Base-by-base conservation (phyloP, 2,797 vertebrate genomes). In the Australoheros facetus region DNA sequence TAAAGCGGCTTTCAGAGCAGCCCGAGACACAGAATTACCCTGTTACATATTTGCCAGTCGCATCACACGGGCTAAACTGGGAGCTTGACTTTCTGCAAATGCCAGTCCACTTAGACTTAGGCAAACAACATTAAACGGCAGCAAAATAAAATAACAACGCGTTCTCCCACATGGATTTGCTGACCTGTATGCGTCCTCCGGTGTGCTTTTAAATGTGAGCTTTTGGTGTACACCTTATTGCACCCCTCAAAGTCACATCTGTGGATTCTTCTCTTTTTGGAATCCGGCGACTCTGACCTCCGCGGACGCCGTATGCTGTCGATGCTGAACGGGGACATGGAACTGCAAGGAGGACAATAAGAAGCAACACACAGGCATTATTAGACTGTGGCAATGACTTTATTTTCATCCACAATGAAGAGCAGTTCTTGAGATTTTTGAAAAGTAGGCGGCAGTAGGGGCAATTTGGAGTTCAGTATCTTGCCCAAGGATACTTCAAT, bases 181-280 rank as follows among this genome's bases (percentile, higher is more conserved):
- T 90, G 88, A 99, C 98, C 98, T 95, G 98, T 99, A 75, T 99
- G 98, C 21, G 98, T 99, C 93, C 98, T 96, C 91, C 98, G 93
- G 91, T 99, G 98, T 93, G 98, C 98, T 95, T 99, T 99, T 96
- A 99, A 94, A 91, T 99, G 98, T 84, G 98, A 99, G 91, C 98
- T 99, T 95, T 99, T 99, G 79, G 98, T 99, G 93, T 99, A 99
- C 4, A 99, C 98, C 92, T 99, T 99, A 96, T 99, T 99, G 95
- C 98, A 99, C 83, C 98, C 98, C 85, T 99, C 97, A 78, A 99
- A 99, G 94, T 99, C 98, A 94, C 98, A 99, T 90, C 98, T 95
- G 94, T 99, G 98, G 94, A 99, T 99, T 85, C 98, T 97, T 64
- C 98, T 95, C 91, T 99, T 99, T 94, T 98, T 97, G 85, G 98